phyloP scores from a whole-genome alignment of 2,888 invertebrate species.

The Lomographa bimaculata region DNA sequence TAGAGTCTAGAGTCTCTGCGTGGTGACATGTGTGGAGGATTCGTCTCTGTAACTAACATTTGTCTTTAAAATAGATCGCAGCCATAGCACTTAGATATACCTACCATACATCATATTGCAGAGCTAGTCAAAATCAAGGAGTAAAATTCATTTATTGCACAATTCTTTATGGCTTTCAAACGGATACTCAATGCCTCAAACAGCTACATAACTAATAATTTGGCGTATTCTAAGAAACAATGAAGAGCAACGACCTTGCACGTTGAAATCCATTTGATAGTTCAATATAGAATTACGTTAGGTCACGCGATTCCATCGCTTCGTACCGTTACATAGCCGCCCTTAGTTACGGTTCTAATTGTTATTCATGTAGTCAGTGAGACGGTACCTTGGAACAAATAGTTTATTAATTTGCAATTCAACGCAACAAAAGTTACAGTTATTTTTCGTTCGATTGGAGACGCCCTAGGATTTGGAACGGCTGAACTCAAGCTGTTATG shows the following conservation, averaged over 20 bases:
- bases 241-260: constrained; percentile 53
- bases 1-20: no score
- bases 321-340: constrained; percentile 58
- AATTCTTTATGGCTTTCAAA: no score
- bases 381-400: constrained; percentile 19
- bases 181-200: no score
- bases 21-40: no score
- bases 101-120: no score
- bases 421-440: constrained; percentile 33
- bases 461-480: constrained; percentile 28
- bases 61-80: no score
- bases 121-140: no score
- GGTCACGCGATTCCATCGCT: constrained; percentile 59
- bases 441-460: constrained; percentile 32
- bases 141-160: no score
- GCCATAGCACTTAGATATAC: no score
- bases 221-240: constrained; percentile 36
- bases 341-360: constrained; percentile 62
- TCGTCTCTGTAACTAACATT: no score
- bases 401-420: constrained; percentile 30
- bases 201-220: no score
- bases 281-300: constrained; percentile 44
- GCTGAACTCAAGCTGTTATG: no score
- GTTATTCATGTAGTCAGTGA: constrained; percentile 42
- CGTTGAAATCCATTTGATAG: constrained; percentile 35